Evolutionary conservation across 1,140 invertebrate species (phyloP).

Genomic region (Diploscapter pachys): DNA sequence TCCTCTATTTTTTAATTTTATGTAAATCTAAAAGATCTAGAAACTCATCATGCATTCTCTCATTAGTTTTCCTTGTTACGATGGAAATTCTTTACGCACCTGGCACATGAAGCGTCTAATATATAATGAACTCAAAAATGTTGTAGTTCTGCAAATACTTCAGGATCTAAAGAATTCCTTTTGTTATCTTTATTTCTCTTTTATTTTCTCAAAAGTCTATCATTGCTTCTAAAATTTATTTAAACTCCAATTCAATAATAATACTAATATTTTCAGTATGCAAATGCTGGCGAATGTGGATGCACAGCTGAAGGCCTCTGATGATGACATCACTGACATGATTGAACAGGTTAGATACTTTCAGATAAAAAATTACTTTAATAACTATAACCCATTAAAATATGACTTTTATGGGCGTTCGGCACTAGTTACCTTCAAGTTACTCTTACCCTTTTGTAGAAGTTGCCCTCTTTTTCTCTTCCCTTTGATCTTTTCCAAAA

Average conservation of each 20-base stretch:
- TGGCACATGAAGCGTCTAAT: neutral
- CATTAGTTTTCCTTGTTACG: neutral
- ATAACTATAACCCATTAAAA: too few species aligned
- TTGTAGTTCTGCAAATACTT: neutral
- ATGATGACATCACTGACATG: constrained; percentile 12
- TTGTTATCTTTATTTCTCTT: neutral
- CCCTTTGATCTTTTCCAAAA: neutral
- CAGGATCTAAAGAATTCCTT: neutral
- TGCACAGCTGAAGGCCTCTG: constrained; percentile 2
- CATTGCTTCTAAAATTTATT: too few species aligned
- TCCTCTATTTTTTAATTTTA: neutral
- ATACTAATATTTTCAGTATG: neutral
- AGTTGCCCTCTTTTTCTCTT: too few species aligned
- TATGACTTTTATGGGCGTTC: too few species aligned
- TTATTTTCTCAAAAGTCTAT: neutral
- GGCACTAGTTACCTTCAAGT: too few species aligned
- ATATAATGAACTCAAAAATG: neutral
- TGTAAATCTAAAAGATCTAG: neutral
- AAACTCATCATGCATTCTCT: neutral
- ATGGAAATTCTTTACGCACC: neutral
- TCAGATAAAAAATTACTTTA: too few species aligned
- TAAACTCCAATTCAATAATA: too few species aligned
- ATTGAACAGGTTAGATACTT: constrained; percentile 1
- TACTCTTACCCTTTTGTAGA: too few species aligned
- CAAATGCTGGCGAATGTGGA: constrained; percentile 9